phyloP scores from a whole-genome alignment of 2,797 vertebrate species.

The Myiotriccus ornatus region DNA sequence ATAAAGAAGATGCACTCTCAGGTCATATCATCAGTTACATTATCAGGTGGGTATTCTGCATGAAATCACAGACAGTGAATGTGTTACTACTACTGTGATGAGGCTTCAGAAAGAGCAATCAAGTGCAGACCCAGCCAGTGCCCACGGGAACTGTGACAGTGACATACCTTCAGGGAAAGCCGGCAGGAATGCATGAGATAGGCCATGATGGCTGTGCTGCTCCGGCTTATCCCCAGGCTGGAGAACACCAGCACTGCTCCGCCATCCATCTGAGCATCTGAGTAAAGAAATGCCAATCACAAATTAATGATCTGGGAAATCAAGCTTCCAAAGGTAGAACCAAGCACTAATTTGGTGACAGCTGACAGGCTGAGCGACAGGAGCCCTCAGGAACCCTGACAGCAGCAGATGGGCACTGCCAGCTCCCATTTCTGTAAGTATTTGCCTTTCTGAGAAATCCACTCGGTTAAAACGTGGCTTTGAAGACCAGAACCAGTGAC shows the following conservation, averaged over 20 bases:
- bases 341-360: background rate
- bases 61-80: background rate
- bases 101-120: background rate
- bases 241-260: slow-evolving; percentile 81
- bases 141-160: background rate
- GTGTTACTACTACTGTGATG: background rate
- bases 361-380: background rate
- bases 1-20: background rate
- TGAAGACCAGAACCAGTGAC: background rate
- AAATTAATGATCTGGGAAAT: background rate
- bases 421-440: background rate
- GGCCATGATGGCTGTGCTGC: slow-evolving; percentile 77
- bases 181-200: slow-evolving; percentile 81
- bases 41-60: background rate
- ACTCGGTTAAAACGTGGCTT: background rate
- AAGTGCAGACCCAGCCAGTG: background rate
- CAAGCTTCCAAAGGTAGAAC: background rate
- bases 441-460: background rate
- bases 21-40: background rate
- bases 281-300: slow-evolving; percentile 10
- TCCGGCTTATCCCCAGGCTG: slow-evolving; percentile 80
- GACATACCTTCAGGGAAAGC: slow-evolving; percentile 79
- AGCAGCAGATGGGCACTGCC: slow-evolving; percentile 32
- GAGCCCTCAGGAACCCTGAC: background rate
- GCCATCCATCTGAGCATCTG: slow-evolving; percentile 55